These are phyloP conservation scores for Puntigrus tetrazona DNA, from an alignment of 2,113 vertebrate species.

Conservation along the genomic window DNA sequence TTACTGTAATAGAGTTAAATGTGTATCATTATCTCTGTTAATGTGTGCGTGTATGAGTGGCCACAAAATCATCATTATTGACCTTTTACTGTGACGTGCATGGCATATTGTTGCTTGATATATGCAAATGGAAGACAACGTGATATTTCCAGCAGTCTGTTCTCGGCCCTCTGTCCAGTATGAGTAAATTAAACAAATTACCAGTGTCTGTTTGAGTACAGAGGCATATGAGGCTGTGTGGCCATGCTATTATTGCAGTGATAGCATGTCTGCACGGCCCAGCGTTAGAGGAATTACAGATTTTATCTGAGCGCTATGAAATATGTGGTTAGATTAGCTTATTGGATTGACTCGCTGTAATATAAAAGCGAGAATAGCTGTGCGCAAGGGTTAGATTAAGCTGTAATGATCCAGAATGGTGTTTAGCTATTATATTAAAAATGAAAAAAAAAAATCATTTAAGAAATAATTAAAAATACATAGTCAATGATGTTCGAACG, in stretches of 20 bases:
- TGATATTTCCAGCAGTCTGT: conserved; percentile 36
- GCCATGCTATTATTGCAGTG: conserved; percentile 67
- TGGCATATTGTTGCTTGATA: conserved; percentile 24
- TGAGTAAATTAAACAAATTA: conserved; percentile 78
- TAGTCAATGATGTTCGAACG: too few species aligned
- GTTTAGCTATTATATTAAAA: neutral
- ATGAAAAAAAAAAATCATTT: too few species aligned
- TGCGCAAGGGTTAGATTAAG: neutral
- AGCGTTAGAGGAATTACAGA: conserved; percentile 77
- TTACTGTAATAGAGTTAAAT: conserved; percentile 32
- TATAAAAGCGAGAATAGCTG: conserved; percentile 56
- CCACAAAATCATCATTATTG: conserved; percentile 34
- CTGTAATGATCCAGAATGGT: neutral
- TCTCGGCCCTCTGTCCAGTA: conserved; percentile 52
- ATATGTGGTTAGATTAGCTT: conserved; percentile 65
- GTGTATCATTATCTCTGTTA: conserved; percentile 19
- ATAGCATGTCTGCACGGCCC: conserved; percentile 67
- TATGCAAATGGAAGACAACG: conserved; percentile 52
- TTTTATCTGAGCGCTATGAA: conserved; percentile 65
- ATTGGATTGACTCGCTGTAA: conserved; percentile 65
- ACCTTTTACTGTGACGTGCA: conserved; percentile 44
- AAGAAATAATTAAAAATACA: too few species aligned
- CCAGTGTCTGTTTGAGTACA: conserved; percentile 60
- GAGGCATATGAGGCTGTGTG: conserved; percentile 70
- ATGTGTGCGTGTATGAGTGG: conserved; percentile 29